Evolutionary conservation across 2,113 vertebrate genomes (phyloP), one percentile per base, ranked within the genome.

Genomic region (Coturnix japonica): DNA sequence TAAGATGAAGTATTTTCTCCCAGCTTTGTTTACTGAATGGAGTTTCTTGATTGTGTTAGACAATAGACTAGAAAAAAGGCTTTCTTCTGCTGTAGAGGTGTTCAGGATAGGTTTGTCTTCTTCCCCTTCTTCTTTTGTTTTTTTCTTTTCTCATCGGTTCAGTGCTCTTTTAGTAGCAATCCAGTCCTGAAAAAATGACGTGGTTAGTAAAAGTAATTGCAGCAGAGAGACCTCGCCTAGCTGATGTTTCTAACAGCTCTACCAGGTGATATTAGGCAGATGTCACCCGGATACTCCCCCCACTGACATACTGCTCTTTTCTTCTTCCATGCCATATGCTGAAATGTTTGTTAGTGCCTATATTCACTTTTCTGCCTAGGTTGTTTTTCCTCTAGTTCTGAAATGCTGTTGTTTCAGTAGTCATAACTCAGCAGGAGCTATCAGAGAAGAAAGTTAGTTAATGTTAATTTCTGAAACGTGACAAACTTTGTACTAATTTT

Each of bases 151-250:
- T 6, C 3, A 21, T 16, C 16, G 56, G 2, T 69, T 82, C 49
- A 4, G 1, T 85, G 8, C 3, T 14, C 17, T 35, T n/a, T n/a
- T 37, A 33, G 43, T 5, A 22, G 16, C 5, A 9, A 26, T 33
- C 35, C n/a, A 16, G 17, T 35, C 30, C 65, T 70, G 60, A 46
- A 85, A 15, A 67, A 2, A 2, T 6, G 33, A 2, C 4, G 5
- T 6, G 22, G 9, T 25, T 41, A 26, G 67, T 6, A 23, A 35
- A 47, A 6, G 28, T 44, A 6, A 21, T 7, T 13, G 2, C 6
- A 30, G 8, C 3, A 0, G 1, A 12, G 43, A 9, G 30, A 39
- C 4, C 4, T 37, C 8, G 30, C 5, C 6, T 7, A 4, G 20
- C 12, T 61, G 17, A 2, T 18, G 0, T 33, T 64, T 69, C 53